Conservation (phyloP, 2,113 vertebrate genomes). For the Emydura subglobosa region DNA sequence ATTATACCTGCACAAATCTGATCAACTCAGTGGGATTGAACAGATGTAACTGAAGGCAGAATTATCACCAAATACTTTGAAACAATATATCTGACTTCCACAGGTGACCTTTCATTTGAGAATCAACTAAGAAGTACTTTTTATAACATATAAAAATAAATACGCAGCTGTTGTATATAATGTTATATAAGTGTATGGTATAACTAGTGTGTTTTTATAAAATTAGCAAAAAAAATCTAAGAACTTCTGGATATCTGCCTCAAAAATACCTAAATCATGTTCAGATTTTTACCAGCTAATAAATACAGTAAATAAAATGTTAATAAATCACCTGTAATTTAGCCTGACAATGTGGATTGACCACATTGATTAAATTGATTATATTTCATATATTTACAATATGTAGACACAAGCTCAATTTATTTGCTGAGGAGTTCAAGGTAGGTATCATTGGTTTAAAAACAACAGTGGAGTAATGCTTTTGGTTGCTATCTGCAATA, state of each 20-base stretch:
- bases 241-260: neutral
- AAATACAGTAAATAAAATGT: conserved; percentile 71
- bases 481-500: conserved; percentile 85
- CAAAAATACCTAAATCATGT: conserved; percentile 31
- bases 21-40: neutral
- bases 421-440: conserved; percentile 82
- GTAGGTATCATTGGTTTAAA: conserved; percentile 68
- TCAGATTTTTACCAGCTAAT: conserved; percentile 43
- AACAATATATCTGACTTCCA: conserved; percentile 27
- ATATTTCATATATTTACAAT: conserved; percentile 83
- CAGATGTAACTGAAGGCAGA: neutral
- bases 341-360: conserved; percentile 77
- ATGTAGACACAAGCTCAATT: conserved; percentile 79
- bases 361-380: conserved; percentile 83
- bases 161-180: neutral
- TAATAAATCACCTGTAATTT: conserved; percentile 80
- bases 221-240: neutral
- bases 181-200: neutral
- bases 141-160: conserved; percentile 37
- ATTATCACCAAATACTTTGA: neutral
- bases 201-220: neutral
- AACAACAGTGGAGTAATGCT: conserved; percentile 79
- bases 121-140: conserved; percentile 30
- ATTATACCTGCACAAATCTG: fast-evolving
- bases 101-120: conserved; percentile 39